phyloP scores from a whole-genome alignment of 2,113 vertebrate genomes.

The Notiomystis cincta region DNA sequence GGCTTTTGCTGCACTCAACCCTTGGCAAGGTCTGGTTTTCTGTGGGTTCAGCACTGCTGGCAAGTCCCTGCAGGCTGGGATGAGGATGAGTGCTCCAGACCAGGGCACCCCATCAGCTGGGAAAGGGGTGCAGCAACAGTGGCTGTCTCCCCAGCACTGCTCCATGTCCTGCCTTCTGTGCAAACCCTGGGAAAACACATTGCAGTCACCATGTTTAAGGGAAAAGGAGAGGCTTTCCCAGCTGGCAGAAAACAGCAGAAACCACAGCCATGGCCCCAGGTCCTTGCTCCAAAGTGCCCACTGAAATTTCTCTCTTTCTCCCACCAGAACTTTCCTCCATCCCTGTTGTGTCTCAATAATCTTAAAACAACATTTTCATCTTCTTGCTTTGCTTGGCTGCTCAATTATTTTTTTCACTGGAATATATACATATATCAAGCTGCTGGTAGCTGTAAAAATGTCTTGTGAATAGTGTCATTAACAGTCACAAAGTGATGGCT shows the following conservation, averaged over 20 bases:
- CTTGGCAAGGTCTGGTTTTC: neutral
- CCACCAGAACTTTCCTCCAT: neutral
- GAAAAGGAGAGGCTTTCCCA: neutral
- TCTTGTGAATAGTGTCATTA: neutral
- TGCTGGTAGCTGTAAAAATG: neutral
- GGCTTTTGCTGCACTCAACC: neutral
- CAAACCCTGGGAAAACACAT: neutral
- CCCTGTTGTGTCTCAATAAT: neutral
- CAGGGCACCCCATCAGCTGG: neutral
- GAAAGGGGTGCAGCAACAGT: neutral
- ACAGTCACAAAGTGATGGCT: neutral
- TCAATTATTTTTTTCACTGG: neutral
- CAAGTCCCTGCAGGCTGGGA: neutral
- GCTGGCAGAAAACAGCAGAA: neutral
- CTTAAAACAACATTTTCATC: neutral
- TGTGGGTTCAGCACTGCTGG: neutral
- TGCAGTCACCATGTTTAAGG: neutral
- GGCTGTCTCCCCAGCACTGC: neutral
- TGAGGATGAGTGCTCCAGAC: neutral
- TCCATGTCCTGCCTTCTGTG: neutral
- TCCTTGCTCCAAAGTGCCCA: neutral
- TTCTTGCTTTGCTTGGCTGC: neutral
- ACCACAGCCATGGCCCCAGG: neutral
- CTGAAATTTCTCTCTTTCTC: neutral
- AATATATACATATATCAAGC: neutral